These are phyloP conservation scores for Tragelaphus buxtoni DNA, from an alignment of 2,113 vertebrate genomes.

Conservation along the genomic window DNA sequence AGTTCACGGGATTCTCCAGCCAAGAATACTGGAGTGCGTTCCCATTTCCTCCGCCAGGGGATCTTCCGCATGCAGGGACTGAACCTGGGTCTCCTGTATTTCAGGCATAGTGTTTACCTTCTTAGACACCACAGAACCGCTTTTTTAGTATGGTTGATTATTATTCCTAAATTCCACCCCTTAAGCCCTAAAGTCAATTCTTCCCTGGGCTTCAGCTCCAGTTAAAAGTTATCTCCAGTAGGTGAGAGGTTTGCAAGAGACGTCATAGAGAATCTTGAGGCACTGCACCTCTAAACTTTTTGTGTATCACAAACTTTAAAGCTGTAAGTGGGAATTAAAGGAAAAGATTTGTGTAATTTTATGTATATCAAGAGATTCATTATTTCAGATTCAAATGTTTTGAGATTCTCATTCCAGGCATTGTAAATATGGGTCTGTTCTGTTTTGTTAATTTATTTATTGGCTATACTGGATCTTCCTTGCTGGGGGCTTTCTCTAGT, in stretches of 20 bases:
- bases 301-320: slow-evolving; percentile 69
- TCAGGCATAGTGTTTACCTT: not conserved
- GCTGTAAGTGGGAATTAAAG: slow-evolving; percentile 70
- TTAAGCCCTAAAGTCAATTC: slow-evolving; percentile 28
- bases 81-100: not conserved
- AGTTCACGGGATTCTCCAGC: not conserved
- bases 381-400: slow-evolving; percentile 56
- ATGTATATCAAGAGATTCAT: slow-evolving; percentile 67
- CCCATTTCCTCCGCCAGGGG: not conserved
- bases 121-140: not conserved
- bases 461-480: not conserved
- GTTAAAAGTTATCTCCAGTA: slow-evolving; percentile 74
- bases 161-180: slow-evolving; percentile 20
- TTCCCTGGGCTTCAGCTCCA: slow-evolving; percentile 67
- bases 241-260: slow-evolving; percentile 72
- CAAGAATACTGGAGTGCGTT: not conserved
- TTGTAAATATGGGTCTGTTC: not conserved
- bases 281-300: slow-evolving; percentile 64
- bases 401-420: slow-evolving; percentile 11
- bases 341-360: slow-evolving; percentile 66
- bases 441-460: not conserved
- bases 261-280: slow-evolving; percentile 74
- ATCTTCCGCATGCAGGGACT: not conserved
- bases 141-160: slow-evolving; percentile 22
- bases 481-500: not conserved